Percentiles rank a stretch among this genome's conserved stretches.
Evolutionary conservation across 2,888 invertebrate genomes (phyloP).

Genomic region (Xestia rhomboidea): DNA sequence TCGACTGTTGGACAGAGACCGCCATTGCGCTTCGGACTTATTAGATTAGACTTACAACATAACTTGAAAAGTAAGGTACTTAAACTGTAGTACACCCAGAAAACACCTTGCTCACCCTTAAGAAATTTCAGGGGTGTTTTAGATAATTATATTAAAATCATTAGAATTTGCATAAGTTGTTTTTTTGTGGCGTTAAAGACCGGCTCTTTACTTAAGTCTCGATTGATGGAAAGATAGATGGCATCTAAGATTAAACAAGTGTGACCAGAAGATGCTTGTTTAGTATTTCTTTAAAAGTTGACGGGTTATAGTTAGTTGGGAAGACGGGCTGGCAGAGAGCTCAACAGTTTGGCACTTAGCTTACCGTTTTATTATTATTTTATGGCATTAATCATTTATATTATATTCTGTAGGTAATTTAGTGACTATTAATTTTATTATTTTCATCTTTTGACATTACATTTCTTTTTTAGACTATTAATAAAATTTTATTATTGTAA

Average conservation of each 20-base stretch:
- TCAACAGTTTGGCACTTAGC: not conserved
- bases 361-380: too few species aligned
- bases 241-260: not conserved
- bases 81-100: not conserved
- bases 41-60: not conserved
- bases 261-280: not conserved
- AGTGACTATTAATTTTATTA: too few species aligned
- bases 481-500: too few species aligned
- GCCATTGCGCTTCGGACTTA: not conserved
- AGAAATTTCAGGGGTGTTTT: not conserved
- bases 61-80: not conserved
- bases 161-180: not conserved
- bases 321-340: too few species aligned
- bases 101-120: not conserved
- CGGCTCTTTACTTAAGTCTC: not conserved
- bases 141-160: too few species aligned
- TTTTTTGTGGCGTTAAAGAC: not conserved
- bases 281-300: not conserved
- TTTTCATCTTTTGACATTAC: too few species aligned
- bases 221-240: not conserved
- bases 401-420: not conserved
- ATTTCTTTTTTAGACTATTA: too few species aligned
- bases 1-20: too few species aligned
- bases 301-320: not conserved
- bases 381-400: too few species aligned